These are phyloP conservation scores for Nysson spinosus DNA, from an alignment of 2,888 invertebrate species.

Conservation along the genomic window DNA sequence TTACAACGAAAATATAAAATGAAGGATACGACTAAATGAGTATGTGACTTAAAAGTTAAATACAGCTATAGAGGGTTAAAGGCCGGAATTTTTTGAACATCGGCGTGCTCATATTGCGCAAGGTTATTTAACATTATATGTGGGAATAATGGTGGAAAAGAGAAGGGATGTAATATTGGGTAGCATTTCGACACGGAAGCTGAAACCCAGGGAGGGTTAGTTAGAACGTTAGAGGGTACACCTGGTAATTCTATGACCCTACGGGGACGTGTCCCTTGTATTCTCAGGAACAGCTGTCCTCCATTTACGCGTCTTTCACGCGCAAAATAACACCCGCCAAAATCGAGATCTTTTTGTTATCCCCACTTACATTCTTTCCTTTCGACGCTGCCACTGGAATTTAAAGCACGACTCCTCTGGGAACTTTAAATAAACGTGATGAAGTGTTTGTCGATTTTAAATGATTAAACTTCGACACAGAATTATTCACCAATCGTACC, in stretches of 20 bases:
- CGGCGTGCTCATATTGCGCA: neutral
- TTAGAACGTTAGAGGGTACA: conserved; percentile 56
- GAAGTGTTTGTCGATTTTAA: no score
- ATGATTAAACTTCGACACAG: no score
- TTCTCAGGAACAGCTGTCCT: conserved; percentile 64
- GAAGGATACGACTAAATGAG: neutral
- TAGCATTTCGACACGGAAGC: conserved; percentile 24
- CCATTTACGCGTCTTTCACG: conserved; percentile 46
- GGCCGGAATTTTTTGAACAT: no score
- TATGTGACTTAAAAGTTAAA: no score
- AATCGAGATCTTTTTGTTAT: conserved; percentile 25
- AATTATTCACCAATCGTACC: no score
- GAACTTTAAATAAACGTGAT: no score
- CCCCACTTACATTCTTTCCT: conserved; percentile 19
- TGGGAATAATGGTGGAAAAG: neutral
- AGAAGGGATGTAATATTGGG: neutral
- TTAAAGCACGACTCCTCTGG: no score
- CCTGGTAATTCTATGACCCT: conserved; percentile 68
- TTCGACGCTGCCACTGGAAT: neutral
- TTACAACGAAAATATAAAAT: neutral
- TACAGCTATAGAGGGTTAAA: no score
- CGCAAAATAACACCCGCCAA: conserved; percentile 35
- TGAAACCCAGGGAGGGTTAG: conserved; percentile 39
- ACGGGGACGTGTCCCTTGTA: conserved; percentile 60
- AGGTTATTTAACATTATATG: conserved; percentile 32